Evolutionary conservation across 2,888 invertebrate species (phyloP).

Genomic region (Emmelina monodactyla): DNA sequence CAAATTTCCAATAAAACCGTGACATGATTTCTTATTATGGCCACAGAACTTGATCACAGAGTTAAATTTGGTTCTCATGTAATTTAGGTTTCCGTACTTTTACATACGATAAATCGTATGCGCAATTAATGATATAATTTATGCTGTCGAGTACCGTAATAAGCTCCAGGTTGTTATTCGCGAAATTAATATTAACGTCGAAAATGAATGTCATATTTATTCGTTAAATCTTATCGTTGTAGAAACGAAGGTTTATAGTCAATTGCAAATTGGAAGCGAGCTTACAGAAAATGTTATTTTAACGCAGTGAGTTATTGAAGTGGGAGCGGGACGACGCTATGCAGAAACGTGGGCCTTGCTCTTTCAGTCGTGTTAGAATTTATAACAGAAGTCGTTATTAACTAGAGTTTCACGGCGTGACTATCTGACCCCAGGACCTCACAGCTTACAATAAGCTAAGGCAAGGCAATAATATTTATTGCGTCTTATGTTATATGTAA

Average conservation of each 20-base stretch:
- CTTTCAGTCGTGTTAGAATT: background rate
- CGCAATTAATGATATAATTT: background rate
- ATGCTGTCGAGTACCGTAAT: background rate
- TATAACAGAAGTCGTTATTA: background rate
- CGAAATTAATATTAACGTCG: background rate
- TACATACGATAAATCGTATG: background rate
- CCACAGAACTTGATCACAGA: background rate
- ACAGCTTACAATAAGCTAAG: constrained; percentile 1
- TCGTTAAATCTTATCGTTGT: background rate
- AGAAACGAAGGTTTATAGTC: background rate
- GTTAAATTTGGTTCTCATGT: background rate
- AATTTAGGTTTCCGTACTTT: background rate
- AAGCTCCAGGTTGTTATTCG: background rate
- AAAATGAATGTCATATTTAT: constrained; percentile 1
- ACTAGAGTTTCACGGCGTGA: background rate
- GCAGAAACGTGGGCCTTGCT: background rate
- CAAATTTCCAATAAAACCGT: too few species aligned
- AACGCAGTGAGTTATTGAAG: too few species aligned
- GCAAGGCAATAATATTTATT: background rate
- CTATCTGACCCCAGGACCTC: background rate
- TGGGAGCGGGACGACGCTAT: background rate
- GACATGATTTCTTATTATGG: background rate
- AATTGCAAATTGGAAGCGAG: constrained; percentile 1
- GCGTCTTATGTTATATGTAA: background rate
- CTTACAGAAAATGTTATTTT: background rate